These are phyloP conservation scores for Molanna angustata DNA, from an alignment of 2,888 invertebrate genomes.

Conservation along the genomic window DNA sequence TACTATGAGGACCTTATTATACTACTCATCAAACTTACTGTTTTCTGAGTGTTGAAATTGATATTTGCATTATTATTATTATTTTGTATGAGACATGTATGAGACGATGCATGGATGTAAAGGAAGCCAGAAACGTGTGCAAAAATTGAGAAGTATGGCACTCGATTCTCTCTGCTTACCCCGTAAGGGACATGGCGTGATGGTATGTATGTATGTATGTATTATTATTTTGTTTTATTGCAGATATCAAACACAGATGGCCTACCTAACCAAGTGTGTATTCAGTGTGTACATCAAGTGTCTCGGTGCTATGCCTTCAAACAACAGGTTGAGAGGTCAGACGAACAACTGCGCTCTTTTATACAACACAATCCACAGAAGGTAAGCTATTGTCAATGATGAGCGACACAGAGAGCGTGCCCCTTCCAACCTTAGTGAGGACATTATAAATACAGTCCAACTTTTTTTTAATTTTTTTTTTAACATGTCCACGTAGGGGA, in stretches of 20 bases:
- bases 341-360: slow-evolving; percentile 47
- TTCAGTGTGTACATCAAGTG: slow-evolving; percentile 64
- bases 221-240: not conserved
- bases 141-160: too few species aligned
- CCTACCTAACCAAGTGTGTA: slow-evolving; percentile 59
- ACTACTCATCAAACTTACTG: too few species aligned
- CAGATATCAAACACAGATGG: slow-evolving; percentile 59
- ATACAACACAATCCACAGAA: slow-evolving; percentile 25
- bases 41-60: too few species aligned
- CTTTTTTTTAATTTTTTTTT: not conserved
- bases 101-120: too few species aligned
- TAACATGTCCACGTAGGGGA: too few species aligned
- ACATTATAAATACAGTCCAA: not conserved
- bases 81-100: too few species aligned
- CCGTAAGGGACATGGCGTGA: not conserved
- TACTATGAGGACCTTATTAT: too few species aligned
- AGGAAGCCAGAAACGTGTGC: too few species aligned
- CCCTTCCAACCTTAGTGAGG: too few species aligned
- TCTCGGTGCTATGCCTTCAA: slow-evolving; percentile 65
- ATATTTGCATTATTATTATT: too few species aligned
- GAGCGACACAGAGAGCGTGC: too few species aligned
- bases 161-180: too few species aligned
- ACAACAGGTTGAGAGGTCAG: slow-evolving; percentile 58
- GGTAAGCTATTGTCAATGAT: slow-evolving; percentile 8
- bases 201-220: slow-evolving; percentile 3